Percentiles rank a stretch among this genome's conserved stretches.
These are phyloP conservation scores for Hippolais icterina DNA, from an alignment of 2,113 vertebrate genomes.

Conservation along the genomic window DNA sequence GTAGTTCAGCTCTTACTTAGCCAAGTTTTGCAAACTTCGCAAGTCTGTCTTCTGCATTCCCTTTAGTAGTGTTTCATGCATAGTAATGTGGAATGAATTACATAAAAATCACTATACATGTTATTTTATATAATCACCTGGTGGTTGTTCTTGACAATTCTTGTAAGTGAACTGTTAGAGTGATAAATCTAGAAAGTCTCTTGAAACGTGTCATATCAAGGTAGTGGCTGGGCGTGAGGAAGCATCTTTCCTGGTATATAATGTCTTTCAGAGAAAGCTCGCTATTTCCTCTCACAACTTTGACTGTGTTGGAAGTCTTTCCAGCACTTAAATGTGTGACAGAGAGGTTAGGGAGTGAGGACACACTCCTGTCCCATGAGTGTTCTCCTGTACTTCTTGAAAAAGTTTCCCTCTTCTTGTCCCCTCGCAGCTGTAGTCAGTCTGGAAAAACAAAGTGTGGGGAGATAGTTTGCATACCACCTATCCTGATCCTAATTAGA, in stretches of 20 bases:
- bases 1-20: neutral
- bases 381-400: neutral
- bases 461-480: neutral
- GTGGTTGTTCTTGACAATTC: constrained; percentile 46
- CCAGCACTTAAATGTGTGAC: neutral
- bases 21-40: constrained; percentile 10
- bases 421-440: neutral
- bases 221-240: neutral
- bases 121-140: constrained; percentile 54
- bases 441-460: neutral
- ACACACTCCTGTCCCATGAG: neutral
- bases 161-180: constrained; percentile 18
- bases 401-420: neutral
- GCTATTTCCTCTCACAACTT: neutral
- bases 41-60: neutral
- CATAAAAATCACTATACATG: neutral
- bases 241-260: neutral
- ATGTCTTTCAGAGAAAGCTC: neutral
- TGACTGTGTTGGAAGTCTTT: neutral
- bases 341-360: neutral
- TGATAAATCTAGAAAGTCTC: constrained; percentile 34
- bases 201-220: constrained; percentile 23
- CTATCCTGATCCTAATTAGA: neutral
- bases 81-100: constrained; percentile 26
- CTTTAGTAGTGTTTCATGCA: constrained; percentile 28